Base-by-base conservation (phyloP, 2,797 vertebrate genomes). In the Pelodytes ibericus region DNA sequence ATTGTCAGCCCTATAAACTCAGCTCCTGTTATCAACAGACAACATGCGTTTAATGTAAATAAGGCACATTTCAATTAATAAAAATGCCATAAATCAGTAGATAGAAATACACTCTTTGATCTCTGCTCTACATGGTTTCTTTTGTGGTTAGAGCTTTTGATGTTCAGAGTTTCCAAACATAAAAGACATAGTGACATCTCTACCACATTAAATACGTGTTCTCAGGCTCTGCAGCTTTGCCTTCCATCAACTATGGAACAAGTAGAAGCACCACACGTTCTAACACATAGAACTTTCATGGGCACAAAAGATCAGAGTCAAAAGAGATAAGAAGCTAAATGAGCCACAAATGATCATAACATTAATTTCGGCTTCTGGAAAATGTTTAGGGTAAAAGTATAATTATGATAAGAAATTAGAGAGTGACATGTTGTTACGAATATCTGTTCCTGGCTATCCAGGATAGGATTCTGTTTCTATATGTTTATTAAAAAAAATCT, bases 111-210 rank as follows among this genome's bases (percentile, higher is more conserved):
- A 33, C 30, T 44, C 39, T 26, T 66, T n/a, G 25, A 47, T 44
- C 39, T 27, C 2, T 1, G 16, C 39, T 53, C 49, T 53, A 22
- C 5, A 8, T 53, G n/a, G 27, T 72, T 59, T 77, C 25, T 24
- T 27, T 36, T 67, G 76, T 78, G 76, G 76, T 78, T 68, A 7
- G 4, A 56, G 30, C 39, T n/a, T 72, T 62, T 75, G 84, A 89
- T 86, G 88, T 83, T 88, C 87, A 84, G 72, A 83, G 71, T 91
- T 91, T 92, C 87, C 89, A 89, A 67, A 83, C 82, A 84, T 84
- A 77, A 88, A 81, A 68, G 68, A 61, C 0, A 26, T 1, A 41
- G 57, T 24, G 53, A 36, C 25, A 20, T 29, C 71, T 63, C 83
- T 31, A 88, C 86, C 80, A 83, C 88, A 81, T 39, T 60, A 2